Base-by-base conservation (phyloP, 2,113 vertebrate species). In the Girardinichthys multiradiatus region DNA sequence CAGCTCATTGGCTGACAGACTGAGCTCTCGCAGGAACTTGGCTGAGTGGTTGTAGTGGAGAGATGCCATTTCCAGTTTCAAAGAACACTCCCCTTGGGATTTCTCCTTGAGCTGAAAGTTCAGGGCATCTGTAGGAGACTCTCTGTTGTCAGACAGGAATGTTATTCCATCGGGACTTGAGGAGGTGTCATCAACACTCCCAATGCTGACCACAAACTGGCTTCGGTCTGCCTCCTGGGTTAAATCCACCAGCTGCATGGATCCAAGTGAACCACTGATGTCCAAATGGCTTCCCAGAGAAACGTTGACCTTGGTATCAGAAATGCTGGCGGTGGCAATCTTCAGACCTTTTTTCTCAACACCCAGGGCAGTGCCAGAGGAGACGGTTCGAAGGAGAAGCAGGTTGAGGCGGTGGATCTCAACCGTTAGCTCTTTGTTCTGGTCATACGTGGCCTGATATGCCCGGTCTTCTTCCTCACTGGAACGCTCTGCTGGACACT, bases 31-130 rank as follows among this genome's bases (percentile, higher is more conserved):
- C 77, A 99, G 78, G 79, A 99, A 99, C 68, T 97, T 99, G 1
- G 98, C 95, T 0, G 97, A 98, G 87, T 99, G 98, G 90, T 96
- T 99, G 80, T 98, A 99, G 91, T 99, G 97, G 30, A 99, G 86
- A 0, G 98, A 99, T 0, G 98, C 98, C 98, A 99, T 99, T 70
- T 95, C 94, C 45, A 99, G 95, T 60, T 90, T 86, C 60, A 99
- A 93, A 2, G 92, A 94, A 87, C 96, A 99, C n/a, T 98, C 97
- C 39, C 96, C 96, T 69, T 96, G 94, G 0, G 95, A 95, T 70
- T 93, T 95, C 78, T 99, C 96, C 69, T 87, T 75, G 17, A 98
- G 94, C 0, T 80, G 94, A 74, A 99, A 99, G 83, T 95, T 96
- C 80, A 99, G 81, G 15, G 98, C 98, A 80, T 99, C 97, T 4